Evolutionary conservation across 2,888 invertebrate species (phyloP).

Genomic region (Ommatoiulus sabulosus): DNA sequence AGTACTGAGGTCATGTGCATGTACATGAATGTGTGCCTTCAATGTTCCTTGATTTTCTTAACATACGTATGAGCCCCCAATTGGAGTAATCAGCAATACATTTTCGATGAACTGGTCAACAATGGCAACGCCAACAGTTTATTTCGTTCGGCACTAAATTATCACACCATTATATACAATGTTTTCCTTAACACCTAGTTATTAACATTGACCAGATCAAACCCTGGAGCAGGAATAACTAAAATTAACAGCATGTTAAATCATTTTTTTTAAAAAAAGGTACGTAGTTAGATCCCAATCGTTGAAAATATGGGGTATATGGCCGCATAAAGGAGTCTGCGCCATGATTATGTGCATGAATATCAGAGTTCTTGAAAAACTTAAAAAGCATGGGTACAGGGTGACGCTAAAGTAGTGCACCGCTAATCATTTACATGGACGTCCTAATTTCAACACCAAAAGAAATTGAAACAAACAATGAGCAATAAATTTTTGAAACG

Average conservation of each 20-base stretch:
- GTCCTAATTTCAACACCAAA: not conserved
- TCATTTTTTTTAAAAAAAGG: not conserved
- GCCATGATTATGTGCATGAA: too few species aligned
- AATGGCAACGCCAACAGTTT: not conserved
- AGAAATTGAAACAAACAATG: not conserved
- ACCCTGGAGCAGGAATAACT: too few species aligned
- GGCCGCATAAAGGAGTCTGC: not conserved
- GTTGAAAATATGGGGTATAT: not conserved
- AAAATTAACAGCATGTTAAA: too few species aligned
- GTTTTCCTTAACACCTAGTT: not conserved
- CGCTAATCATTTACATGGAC: not conserved
- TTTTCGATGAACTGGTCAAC: not conserved
- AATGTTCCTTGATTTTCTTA: too few species aligned
- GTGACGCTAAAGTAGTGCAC: not conserved
- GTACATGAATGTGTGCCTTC: too few species aligned
- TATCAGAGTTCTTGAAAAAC: not conserved
- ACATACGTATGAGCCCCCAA: too few species aligned
- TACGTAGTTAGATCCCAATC: not conserved
- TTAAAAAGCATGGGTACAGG: not conserved
- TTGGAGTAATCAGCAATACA: not conserved
- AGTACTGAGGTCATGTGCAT: too few species aligned
- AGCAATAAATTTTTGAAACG: not conserved
- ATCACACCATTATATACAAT: not conserved
- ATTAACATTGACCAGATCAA: too few species aligned
- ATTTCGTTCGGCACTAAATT: not conserved